phyloP scores from a whole-genome alignment of 2,113 vertebrate genomes.

The Hypomesus transpacificus region DNA sequence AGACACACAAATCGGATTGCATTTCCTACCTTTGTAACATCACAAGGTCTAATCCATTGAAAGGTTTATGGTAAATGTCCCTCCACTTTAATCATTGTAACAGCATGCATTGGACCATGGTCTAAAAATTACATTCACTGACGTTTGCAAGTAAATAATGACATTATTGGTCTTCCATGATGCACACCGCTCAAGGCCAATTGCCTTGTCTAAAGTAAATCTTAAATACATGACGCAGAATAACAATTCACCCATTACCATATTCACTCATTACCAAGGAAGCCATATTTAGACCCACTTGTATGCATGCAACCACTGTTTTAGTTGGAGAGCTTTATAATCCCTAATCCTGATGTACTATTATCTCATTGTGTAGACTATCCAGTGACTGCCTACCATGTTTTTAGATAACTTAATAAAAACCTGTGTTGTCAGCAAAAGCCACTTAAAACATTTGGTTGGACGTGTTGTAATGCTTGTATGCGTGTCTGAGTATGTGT shows the following conservation, averaged over 20 bases:
- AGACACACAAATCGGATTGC: constrained; percentile 10
- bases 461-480: constrained; percentile 10
- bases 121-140: too few relatives aligned
- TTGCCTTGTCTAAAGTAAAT: constrained; percentile 40
- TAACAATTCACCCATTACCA: constrained; percentile 21
- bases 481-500: background rate
- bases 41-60: too few relatives aligned
- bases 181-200: constrained; percentile 2
- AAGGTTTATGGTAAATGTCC: too few relatives aligned
- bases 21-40: too few relatives aligned
- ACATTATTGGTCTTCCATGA: constrained; percentile 15
- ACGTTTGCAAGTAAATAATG: background rate
- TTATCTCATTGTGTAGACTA: constrained; percentile 59
- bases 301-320: constrained; percentile 38
- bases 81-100: too few relatives aligned
- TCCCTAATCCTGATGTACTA: constrained; percentile 47
- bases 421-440: constrained; percentile 56
- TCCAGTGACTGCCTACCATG: constrained; percentile 41
- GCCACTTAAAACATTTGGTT: constrained; percentile 34
- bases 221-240: constrained; percentile 41
- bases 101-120: too few relatives aligned
- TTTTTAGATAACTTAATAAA: constrained; percentile 58
- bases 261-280: constrained; percentile 43
- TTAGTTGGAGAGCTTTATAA: constrained; percentile 44
- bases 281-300: constrained; percentile 39